phyloP scores from a whole-genome alignment of 2,797 vertebrate species.

The Myripristis jacobus region DNA sequence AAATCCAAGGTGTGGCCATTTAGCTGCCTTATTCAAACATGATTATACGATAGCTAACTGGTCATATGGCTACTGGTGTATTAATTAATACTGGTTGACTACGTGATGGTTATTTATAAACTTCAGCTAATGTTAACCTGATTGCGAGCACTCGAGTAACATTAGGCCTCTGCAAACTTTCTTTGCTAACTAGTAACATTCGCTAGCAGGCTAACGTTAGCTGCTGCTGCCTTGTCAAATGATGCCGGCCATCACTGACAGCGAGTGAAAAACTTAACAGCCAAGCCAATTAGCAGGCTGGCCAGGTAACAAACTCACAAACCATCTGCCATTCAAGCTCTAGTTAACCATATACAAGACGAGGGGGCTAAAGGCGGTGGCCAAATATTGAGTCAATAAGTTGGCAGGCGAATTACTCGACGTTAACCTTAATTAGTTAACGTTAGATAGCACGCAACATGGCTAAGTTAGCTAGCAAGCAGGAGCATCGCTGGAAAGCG shows the following conservation, averaged over 20 bases:
- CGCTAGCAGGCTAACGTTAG: slow-evolving; percentile 68
- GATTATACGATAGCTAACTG: slow-evolving; percentile 44
- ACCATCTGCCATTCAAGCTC: neutral
- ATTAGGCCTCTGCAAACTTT: slow-evolving; percentile 71
- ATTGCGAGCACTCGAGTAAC: slow-evolving; percentile 34
- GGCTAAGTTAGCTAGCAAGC: slow-evolving; percentile 65
- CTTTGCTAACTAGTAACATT: slow-evolving; percentile 51
- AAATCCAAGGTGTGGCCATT: slow-evolving; percentile 82
- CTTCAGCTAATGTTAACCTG: slow-evolving; percentile 37
- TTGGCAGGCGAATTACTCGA: slow-evolving; percentile 39
- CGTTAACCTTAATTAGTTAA: slow-evolving; percentile 30
- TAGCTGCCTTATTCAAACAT: slow-evolving; percentile 69
- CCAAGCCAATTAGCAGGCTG: slow-evolving; percentile 56
- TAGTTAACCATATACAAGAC: neutral
- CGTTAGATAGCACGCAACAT: slow-evolving; percentile 52
- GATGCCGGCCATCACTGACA: slow-evolving; percentile 74
- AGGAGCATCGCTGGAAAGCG: slow-evolving; percentile 73
- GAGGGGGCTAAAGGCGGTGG: too few relatives aligned
- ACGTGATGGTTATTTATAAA: slow-evolving; percentile 32
- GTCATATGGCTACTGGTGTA: slow-evolving; percentile 27
- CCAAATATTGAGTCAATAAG: neutral
- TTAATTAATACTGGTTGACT: slow-evolving; percentile 11
- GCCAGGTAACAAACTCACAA: slow-evolving; percentile 42
- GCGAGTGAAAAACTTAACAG: slow-evolving; percentile 75
- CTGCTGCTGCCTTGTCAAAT: slow-evolving; percentile 70